These are phyloP conservation scores for Apistogramma diplotaenia DNA, from an alignment of 2,113 vertebrate genomes.

Conservation along the genomic window DNA sequence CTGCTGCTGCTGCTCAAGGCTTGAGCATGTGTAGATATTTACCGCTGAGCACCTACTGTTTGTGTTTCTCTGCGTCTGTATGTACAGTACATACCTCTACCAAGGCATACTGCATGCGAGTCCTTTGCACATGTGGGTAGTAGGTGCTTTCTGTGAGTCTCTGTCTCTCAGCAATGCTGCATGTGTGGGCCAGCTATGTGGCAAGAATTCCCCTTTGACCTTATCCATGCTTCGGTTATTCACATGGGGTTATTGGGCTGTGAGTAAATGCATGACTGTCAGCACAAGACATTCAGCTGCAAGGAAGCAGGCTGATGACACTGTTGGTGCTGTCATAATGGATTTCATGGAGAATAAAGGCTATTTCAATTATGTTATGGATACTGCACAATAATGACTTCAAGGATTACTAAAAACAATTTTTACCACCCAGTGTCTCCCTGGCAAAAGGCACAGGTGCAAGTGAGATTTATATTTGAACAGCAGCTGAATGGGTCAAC, in stretches of 20 bases:
- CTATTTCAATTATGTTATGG: background rate
- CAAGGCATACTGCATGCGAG: background rate
- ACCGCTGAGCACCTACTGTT: background rate
- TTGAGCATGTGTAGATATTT: slow-evolving; percentile 28
- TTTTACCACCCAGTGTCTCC: background rate
- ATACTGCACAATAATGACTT: background rate
- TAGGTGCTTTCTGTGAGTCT: background rate
- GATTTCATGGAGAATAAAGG: background rate
- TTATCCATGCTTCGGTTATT: slow-evolving; percentile 26
- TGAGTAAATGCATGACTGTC: slow-evolving; percentile 37
- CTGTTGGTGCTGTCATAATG: background rate
- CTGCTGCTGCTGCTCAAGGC: slow-evolving; percentile 51
- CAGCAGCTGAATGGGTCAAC: background rate
- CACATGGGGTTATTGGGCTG: slow-evolving; percentile 58
- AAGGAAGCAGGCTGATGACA: background rate
- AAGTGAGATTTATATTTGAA: background rate
- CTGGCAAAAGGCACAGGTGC: background rate
- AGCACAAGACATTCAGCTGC: background rate
- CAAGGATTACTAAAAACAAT: background rate
- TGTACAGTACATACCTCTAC: background rate
- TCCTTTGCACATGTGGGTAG: background rate
- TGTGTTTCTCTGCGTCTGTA: background rate
- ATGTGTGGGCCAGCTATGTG: slow-evolving; percentile 41
- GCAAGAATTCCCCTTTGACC: slow-evolving; percentile 52
- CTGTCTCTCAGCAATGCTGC: background rate